These are phyloP conservation scores for Drosophila willistoni DNA, from an alignment of 1,140 invertebrate genomes.

Conservation along the genomic window DNA sequence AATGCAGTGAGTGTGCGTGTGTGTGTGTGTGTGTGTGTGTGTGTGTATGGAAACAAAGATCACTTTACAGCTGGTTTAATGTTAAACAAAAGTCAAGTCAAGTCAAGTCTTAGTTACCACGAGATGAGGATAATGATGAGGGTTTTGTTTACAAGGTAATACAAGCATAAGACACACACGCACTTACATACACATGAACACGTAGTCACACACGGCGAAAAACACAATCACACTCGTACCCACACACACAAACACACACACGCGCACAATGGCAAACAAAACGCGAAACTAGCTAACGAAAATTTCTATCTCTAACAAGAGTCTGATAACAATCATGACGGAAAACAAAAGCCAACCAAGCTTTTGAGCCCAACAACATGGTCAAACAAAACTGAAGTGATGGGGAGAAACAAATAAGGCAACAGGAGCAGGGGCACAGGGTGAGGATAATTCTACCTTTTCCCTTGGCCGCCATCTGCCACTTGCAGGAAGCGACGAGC, in stretches of 20 bases:
- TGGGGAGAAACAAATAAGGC: background rate
- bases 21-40: conserved; percentile 2
- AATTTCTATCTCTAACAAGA: conserved; percentile 34
- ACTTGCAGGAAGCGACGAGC: conserved; percentile 22
- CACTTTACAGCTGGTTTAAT: conserved; percentile 62
- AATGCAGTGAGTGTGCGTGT: background rate
- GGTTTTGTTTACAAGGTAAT: conserved; percentile 65
- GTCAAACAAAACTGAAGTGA: conserved; percentile 58
- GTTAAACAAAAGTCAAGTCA: conserved; percentile 66
- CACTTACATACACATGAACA: background rate
- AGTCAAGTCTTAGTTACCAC: conserved; percentile 2
- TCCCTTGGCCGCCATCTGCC: conserved; percentile 40
- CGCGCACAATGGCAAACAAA: conserved; percentile 44
- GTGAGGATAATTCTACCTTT: conserved; percentile 4
- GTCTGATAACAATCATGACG: conserved; percentile 65
- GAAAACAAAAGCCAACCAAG: conserved; percentile 68
- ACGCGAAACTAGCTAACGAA: conserved; percentile 42
- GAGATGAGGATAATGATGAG: conserved; percentile 56
- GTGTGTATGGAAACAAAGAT: conserved; percentile 56
- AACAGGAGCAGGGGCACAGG: background rate
- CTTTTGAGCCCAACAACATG: conserved; percentile 46
- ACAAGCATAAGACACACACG: conserved; percentile 41
- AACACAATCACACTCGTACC: background rate
- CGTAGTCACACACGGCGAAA: conserved; percentile 5
- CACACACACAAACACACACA: background rate